Evolutionary conservation across 2,888 invertebrate species (phyloP), one percentile per base, ranked within the genome.

Genomic region (Harpalus rubripes): DNA sequence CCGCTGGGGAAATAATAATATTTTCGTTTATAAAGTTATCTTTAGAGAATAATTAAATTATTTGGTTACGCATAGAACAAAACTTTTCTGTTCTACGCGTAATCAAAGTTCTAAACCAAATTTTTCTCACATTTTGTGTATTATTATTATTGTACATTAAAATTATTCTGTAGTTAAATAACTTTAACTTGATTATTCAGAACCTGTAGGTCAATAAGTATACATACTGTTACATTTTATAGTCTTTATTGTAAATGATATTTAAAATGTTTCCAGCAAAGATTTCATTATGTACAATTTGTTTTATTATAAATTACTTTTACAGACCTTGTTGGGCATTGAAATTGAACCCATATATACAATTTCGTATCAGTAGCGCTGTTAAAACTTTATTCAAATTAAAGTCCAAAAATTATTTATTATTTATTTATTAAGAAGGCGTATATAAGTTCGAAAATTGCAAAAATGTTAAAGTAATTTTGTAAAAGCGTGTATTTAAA

Each of bases 181-280:
- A 65, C 44, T 65, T 81, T 81, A 58, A 65, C 22, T 65, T 81
- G 32, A 72, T 81, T 56, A 81, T 72, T 82, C 82, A 41, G 12
- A 61, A 80, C 80, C 44, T 78, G 84, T 84, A 84, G 84, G 39
- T 78, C 74, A 76, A 78, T 84, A 84, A 83, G 83, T 74, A 83
- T 81, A 81, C 81, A 82, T 78, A 84, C 52, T 84, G 84, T 84
- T 84, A 84, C 74, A 84, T 78, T 84, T 84, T 84, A 84, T 84
- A 84, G 84, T 84, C 84, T 84, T 74, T 84, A 84, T 84, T 84
- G 84, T 84, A 84, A 84, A 84, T 81, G 84, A 84, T 84, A 56
- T 78, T 72, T 84, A 59, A 84, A 84, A 84, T 84, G 65, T 65
- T 84, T 84, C 65, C 76, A 78, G 68, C 68, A 52, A 52, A 63